Percentiles rank a stretch among this genome's conserved stretches.
phyloP scores from a whole-genome alignment of 2,113 vertebrate genomes.

The Sigmodon hispidus region DNA sequence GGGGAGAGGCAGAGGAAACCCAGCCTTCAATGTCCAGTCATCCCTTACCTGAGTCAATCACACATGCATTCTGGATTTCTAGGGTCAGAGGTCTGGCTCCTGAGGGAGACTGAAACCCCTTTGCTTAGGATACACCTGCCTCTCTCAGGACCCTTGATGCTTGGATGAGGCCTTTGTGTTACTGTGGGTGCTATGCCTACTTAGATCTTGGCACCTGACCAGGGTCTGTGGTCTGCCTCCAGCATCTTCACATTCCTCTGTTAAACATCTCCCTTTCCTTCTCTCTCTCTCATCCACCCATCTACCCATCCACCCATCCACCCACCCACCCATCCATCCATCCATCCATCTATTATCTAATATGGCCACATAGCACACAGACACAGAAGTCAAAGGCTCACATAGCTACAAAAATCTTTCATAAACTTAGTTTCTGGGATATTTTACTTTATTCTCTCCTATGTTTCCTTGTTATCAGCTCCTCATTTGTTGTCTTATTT shows the following conservation, averaged over 20 bases:
- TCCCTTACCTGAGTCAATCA: not conserved
- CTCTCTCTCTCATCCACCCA: too few relatives aligned
- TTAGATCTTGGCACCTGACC: not conserved
- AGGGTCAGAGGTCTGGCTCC: not conserved
- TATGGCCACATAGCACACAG: not conserved
- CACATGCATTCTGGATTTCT: not conserved
- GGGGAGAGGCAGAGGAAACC: not conserved
- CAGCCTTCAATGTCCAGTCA: not conserved
- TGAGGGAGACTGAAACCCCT: too few relatives aligned
- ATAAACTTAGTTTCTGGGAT: too few relatives aligned
- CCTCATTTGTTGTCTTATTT: not conserved
- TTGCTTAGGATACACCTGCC: not conserved
- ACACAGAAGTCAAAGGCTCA: not conserved
- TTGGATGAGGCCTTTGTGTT: too few relatives aligned
- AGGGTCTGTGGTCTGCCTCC: not conserved
- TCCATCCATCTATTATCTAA: not conserved
- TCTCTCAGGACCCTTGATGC: not conserved
- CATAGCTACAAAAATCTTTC: not conserved
- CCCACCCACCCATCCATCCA: not conserved
- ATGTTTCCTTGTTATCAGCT: not conserved
- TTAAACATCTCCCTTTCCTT: not conserved
- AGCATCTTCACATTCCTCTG: not conserved
- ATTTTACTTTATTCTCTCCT: rapidly evolving
- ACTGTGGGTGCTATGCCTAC: too few relatives aligned
- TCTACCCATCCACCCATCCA: too few relatives aligned